Evolutionary conservation across 2,113 vertebrate species (phyloP), one percentile per base, ranked within the genome.

Genomic region (Alethe castanea): DNA sequence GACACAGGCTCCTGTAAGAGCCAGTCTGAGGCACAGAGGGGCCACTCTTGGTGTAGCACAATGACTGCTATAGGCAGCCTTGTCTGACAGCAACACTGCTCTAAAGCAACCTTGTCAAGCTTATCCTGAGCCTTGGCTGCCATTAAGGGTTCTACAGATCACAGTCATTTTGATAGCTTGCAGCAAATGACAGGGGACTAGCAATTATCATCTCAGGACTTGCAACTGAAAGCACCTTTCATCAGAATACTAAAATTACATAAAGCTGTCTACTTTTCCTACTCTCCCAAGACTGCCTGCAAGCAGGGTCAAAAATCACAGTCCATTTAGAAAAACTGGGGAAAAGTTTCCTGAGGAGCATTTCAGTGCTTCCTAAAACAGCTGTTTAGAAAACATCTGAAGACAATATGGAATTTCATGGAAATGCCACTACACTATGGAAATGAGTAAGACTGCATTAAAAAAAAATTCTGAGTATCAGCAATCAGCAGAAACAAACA

Each of bases 231-330:
- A 88, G 65, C 19, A 84, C 19, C 80, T 95, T 92, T 93, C 88
- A 83, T n/a, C 77, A 65, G 57, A 60, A 36, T 79, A 45, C 94
- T 92, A 71, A 86, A 87, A 95, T 92, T 71, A 89, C 77, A 64
- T 12, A 5, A 73, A 95, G 77, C 70, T 5, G 12, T 81, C 67
- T 62, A 15, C 62, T 83, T 90, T 59, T 74, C 42, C 64, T 61
- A 11, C 16, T 72, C 70, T 84, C 80, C 53, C 47, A 81, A 60
- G 61, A 48, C 48, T 76, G 61, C 9, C 48, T 33, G 57, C 48
- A 72, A 69, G 69, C n/a, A 96, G 53, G 57, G 47, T 61, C 24
- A 81, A 85, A 93, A 94, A 84, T 40, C 72, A 57, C 47, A 81
- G 53, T 38, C 19, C 25, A 48, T 92, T 85, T 79, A 71, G 45